Base-by-base conservation (phyloP, 2,113 vertebrate species). In the Podarcis raffonei region DNA sequence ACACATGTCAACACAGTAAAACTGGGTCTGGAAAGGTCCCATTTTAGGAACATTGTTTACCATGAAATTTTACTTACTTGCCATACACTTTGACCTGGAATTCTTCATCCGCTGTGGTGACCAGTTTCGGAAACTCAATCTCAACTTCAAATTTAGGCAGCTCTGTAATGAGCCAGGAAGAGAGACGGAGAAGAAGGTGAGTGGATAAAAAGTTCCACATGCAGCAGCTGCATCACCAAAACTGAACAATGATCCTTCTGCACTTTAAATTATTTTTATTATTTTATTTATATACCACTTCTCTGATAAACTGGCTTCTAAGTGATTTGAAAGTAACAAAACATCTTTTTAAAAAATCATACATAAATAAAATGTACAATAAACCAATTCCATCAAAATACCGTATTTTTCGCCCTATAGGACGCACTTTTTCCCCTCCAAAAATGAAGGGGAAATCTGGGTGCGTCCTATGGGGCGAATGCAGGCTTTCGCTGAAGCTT, bases 61-160 rank as follows among this genome's bases (percentile, higher is more conserved):
- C 32, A 74, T 27, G 59, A 62, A 66, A n/a, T 71, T 68, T 66
- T 57, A 93, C 92, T 94, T 65, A 95, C 94, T 89, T 94, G 87
- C 89, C 83, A 87, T 89, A 95, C 79, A 91, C 62, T 1, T 18
- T 37, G 81, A 95, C 1, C 8, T 89, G 80, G 87, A 96, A 89
- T 72, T 92, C 68, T 62, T 94, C 13, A 82, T 92, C 89, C 0
- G 0, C 53, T 84, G 22, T 13, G 25, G 71, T n/a, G 59, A 94
- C 72, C 53, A 89, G 39, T 35, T 89, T n/a, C 77, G 93, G 90
- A 35, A 77, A 30, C 4, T 94, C 72, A 57, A 94, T 35, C 3
- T 30, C 20, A 8, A 93, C 13, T 78, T 95, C 93, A 80, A 92
- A 20, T 9, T 89, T 94, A 77, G 81, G 9, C 79, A 90, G 83